Base-by-base conservation (phyloP, 1,140 invertebrate genomes). In the Archivesica marissinica region DNA sequence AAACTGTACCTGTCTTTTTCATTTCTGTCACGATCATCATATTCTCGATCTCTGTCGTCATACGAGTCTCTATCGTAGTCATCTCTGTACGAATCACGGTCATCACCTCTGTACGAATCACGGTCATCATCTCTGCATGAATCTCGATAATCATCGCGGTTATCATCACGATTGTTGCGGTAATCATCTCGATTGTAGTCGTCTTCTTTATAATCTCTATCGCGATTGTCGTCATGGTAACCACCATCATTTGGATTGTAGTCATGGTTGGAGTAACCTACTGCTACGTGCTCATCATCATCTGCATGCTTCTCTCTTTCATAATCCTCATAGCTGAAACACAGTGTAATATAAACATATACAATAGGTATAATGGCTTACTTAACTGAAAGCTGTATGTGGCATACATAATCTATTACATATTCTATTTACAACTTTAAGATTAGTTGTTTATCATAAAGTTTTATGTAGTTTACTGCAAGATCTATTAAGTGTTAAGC, bases 1-100 rank as follows among this genome's bases (percentile, higher is more conserved):
- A 23, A 25, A 15, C 25, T 66, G 35, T 76, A 56, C 74, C 47
- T 41, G 7, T 38, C 44, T 23, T 39, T 59, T n/a, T 76, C 47
- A 15, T 20, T 41, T 52, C 23, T 76, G 54, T 76, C 77, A 17
- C 39, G 20, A 79, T 79, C 77, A 28, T 77, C 54, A 68, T 79
- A 79, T 13, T 79, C 77, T 13, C 59, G 2, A 66, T 79, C 77
- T 30, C 50, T 28, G n/a, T 78, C 52, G n/a, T 78, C 56, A 15
- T 54, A 44, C 35, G 38, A 74, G 17, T 76, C 52, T 35, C 23
- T 30, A 38, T 75, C 44, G 59, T 64, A 64, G 11, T 72, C 39
- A 25, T 72, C 59, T 4, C 13, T 33, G 30, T 64, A 64, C 13
- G 28, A 33, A 15, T 33, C 59, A 13, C 59, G 11, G 38, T 54